Conservation (phyloP, 2,888 invertebrate species). For the Philaethria dido region DNA sequence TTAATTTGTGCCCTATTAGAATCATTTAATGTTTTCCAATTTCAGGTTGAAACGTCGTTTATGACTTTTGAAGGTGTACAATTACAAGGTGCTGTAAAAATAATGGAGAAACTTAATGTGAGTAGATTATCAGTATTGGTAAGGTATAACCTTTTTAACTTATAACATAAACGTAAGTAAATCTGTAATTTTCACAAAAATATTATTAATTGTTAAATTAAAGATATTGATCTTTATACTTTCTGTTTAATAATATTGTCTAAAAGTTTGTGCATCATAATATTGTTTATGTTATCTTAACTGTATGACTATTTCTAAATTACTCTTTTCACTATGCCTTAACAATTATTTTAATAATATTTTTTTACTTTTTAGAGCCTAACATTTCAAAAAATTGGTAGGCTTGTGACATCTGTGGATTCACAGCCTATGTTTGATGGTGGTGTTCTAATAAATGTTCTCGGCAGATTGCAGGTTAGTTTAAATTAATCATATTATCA, state of each 20-base stretch:
- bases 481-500: background rate
- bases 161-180: too few relatives aligned
- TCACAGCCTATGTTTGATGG: slow-evolving; percentile 99
- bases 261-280: background rate
- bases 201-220: too few relatives aligned
- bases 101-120: slow-evolving; percentile 97
- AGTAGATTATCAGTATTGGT: slow-evolving; percentile 61
- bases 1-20: background rate
- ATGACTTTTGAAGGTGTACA: slow-evolving; percentile 98
- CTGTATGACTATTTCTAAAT: background rate
- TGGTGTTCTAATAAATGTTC: slow-evolving; percentile 96
- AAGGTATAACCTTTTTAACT: too few relatives aligned
- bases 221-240: background rate
- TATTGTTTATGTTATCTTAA: background rate
- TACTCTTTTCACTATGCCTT: background rate
- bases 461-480: slow-evolving; percentile 97
- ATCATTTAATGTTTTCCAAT: slow-evolving; percentile 42
- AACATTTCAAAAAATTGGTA: slow-evolving; percentile 96
- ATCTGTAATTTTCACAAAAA: too few relatives aligned
- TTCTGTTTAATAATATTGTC: background rate
- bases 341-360: background rate
- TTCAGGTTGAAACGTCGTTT: slow-evolving; percentile 93
- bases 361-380: slow-evolving; percentile 86
- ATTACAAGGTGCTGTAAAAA: slow-evolving; percentile 95
- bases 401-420: slow-evolving; percentile 96